Evolutionary conservation across 2,888 invertebrate species (phyloP), one percentile per base, ranked within the genome.

Genomic region (Dendrolimus pini): DNA sequence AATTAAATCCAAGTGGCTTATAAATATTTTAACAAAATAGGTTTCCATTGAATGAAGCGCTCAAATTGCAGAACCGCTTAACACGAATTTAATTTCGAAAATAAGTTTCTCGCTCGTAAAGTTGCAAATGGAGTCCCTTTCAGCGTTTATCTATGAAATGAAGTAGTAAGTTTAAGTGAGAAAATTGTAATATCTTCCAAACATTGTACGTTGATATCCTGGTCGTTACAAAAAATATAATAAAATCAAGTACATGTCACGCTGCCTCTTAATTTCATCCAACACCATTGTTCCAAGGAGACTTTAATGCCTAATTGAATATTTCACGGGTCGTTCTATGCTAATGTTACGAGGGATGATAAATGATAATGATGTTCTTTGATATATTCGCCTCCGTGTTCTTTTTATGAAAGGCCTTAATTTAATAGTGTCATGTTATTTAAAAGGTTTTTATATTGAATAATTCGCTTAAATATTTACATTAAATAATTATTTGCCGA

Each of bases 201-300:
- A 80, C 71, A 77, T 75, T 81, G 78, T 83, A 83, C 77, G 80
- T 81, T 82, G 73, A 78, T 75, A 81, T 74, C 78, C 78, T 75
- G 75, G 78, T 82, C 77, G 84, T 87, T 88, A 85, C 82, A 77
- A 82, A 83, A 80, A 73, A 68, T 74, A 69, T 75, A 82, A 82
- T 78, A 78, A 83, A 84, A 81, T 69, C 68, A 74, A 80, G 72
- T 73, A 80, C 74, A 78, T 75, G 76, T 80, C 72, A 64, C 64
- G 63, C 65, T 65, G 72, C 59, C 63, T 72, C 63, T 75, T 72
- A 68, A 76, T 77, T 75, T 73, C 63, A 70, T 67, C 66, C 63
- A 56, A 66, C 70, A 67, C 66, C 72, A 68, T 67, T 65, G 65
- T 69, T 67, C 62, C 60, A 65, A 65, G 64, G 62, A 59, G 63